A percentile compares a stretch with the other conserved stretches of the same genome.
Conservation (phyloP, 2,888 invertebrate species). For the Folsomia candida region DNA sequence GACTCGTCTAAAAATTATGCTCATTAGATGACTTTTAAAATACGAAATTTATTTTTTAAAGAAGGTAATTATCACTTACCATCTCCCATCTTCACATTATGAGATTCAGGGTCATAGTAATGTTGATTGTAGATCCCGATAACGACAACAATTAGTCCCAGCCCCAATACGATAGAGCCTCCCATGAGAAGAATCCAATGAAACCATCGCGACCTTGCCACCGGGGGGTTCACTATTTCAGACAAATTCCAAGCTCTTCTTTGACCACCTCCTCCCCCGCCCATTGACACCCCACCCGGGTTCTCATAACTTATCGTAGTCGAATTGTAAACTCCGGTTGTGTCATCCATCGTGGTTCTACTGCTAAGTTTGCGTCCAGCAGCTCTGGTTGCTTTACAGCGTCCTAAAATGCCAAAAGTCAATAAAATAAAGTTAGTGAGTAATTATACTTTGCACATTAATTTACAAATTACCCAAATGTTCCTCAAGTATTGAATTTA, state of each 20-base stretch:
- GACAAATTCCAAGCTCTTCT: slow-evolving; percentile 33
- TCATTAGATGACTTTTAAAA: neutral
- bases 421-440: no score
- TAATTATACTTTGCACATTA: no score
- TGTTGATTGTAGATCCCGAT: slow-evolving; percentile 38
- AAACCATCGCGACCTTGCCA: slow-evolving; percentile 33
- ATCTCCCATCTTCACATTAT: neutral
- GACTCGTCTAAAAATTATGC: neutral
- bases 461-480: no score
- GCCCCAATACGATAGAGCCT: slow-evolving; percentile 25
- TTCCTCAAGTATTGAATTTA: no score
- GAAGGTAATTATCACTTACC: neutral
- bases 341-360: slow-evolving; percentile 38
- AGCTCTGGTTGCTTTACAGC: no score
- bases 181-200: slow-evolving; percentile 29
- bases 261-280: neutral
- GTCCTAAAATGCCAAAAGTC: no score
- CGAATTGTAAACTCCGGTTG: slow-evolving; percentile 39
- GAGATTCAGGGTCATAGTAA: slow-evolving; percentile 21
- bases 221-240: slow-evolving; percentile 37
- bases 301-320: slow-evolving; percentile 43
- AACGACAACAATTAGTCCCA: slow-evolving; percentile 28
- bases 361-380: no score
- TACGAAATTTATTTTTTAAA: no score
- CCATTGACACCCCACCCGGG: slow-evolving; percentile 9